Evolutionary conservation across 2,888 invertebrate species (phyloP), one percentile per base, ranked within the genome.

Genomic region (Hoplodrina ambigua): DNA sequence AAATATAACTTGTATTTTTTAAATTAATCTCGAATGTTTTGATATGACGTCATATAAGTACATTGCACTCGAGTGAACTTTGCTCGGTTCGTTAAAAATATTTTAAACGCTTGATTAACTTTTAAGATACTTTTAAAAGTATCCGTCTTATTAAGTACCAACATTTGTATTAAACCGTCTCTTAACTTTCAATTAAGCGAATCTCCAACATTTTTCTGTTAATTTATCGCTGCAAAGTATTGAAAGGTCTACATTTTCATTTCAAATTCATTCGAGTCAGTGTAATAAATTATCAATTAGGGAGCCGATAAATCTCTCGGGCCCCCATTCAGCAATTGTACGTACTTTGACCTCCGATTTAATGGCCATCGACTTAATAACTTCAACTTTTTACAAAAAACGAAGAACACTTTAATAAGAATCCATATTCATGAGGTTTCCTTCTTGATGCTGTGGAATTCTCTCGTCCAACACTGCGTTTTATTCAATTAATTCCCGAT

Each of bases 401-500:
- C 88, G 75, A 82, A 84, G 89, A 91, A 90, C 90, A 90, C 90
- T 93, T 90, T 86, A 89, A 83, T 83, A 78, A 75, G 83, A 84
- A 92, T 94, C 89, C 93, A 95, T 94, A 95, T 94, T 95, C 94
- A 95, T 94, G 93, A 93, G 86, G 78, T 71, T 37, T 72, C 30
- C 63, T 74, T 73, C 85, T 85, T 79, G 78, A 82, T 82, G 76
- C 81, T 70, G 78, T 83, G 80, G 83, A 78, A 75, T 78, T 78
- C 86, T 82, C 86, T 87, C 88, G 87, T 87, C 88, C 88, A 89
- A 88, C 88, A 87, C 87, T 88, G 90, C 88, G 88, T 92, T 94
- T 94, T 92, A 94, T 95, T 94, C 93, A 94, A 95, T 95, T 95
- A 95, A 93, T 92, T 90, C 87, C 82, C 87, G 90, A 93, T 94